Conservation (phyloP, 2,888 invertebrate species). For the Empis stercorea region DNA sequence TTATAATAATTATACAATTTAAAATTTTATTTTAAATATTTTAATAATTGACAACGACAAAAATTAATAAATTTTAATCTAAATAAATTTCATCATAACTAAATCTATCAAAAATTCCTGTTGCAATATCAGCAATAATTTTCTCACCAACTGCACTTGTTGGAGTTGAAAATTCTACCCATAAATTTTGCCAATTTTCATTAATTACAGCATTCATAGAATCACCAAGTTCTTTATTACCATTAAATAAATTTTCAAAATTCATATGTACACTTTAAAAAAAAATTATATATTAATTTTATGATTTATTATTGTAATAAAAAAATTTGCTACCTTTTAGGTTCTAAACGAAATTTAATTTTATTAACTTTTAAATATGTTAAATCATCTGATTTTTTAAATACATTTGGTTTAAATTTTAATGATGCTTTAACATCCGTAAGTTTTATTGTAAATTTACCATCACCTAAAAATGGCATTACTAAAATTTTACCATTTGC, state of each 20-base stretch:
- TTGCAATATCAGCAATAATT: neutral
- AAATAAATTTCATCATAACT: neutral
- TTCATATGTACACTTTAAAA: constrained; percentile 13
- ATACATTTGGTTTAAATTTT: constrained; percentile 27
- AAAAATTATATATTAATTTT: too few relatives aligned
- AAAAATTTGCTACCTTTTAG: constrained; percentile 20
- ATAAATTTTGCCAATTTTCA: constrained; percentile 38
- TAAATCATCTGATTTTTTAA: constrained; percentile 21
- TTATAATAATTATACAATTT: too few relatives aligned
- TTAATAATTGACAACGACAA: too few relatives aligned
- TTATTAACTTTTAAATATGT: constrained; percentile 26
- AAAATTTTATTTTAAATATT: too few relatives aligned
- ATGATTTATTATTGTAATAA: too few relatives aligned
- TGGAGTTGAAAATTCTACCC: constrained; percentile 31
- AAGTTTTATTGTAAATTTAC: constrained; percentile 27
- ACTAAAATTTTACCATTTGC: constrained; percentile 38
- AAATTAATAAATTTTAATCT: too few relatives aligned
- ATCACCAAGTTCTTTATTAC: constrained; percentile 25
- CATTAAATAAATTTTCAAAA: constrained; percentile 30
- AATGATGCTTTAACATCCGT: constrained; percentile 27
- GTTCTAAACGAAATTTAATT: constrained; percentile 28
- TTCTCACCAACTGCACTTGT: constrained; percentile 27
- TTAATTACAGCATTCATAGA: constrained; percentile 30
- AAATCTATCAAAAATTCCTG: neutral
- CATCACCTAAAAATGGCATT: constrained; percentile 36